Conservation (phyloP, 2,113 vertebrate genomes). For the Pseudorhombus dupliciocellatus region DNA sequence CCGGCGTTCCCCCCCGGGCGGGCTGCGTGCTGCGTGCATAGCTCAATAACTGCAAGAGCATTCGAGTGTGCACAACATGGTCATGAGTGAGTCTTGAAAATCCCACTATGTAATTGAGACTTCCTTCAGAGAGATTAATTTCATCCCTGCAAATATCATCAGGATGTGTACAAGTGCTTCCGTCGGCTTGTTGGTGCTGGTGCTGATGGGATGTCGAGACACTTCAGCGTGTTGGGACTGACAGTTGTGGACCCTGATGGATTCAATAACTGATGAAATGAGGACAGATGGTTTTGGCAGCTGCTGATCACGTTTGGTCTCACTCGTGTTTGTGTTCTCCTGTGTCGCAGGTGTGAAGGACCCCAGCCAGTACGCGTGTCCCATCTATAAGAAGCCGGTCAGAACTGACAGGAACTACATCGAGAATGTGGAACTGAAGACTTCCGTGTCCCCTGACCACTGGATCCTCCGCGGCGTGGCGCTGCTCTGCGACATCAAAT, state of each 20-base stretch:
- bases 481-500: conserved; percentile 94
- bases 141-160: background rate
- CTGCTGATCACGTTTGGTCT: conserved; percentile 4
- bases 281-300: background rate
- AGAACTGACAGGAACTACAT: conserved; percentile 91
- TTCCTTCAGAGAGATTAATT: conserved; percentile 6
- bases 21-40: conserved; percentile 18
- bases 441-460: conserved; percentile 85
- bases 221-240: conserved; percentile 1
- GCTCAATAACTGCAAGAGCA: background rate
- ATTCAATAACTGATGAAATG: too few relatives aligned
- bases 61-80: background rate
- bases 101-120: background rate
- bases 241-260: background rate
- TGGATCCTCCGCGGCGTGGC: conserved; percentile 94
- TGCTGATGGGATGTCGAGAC: background rate
- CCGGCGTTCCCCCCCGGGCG: conserved; percentile 28
- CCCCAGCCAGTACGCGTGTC: conserved; percentile 87
- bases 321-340: background rate
- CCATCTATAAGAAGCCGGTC: conserved; percentile 91
- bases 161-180: background rate
- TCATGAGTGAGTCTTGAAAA: background rate
- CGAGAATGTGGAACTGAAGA: conserved; percentile 87
- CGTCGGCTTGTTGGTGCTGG: conserved; percentile 2
- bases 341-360: conserved; percentile 83